These are phyloP conservation scores for Vipera ursinii DNA, from an alignment of 2,797 vertebrate genomes.

Conservation along the genomic window DNA sequence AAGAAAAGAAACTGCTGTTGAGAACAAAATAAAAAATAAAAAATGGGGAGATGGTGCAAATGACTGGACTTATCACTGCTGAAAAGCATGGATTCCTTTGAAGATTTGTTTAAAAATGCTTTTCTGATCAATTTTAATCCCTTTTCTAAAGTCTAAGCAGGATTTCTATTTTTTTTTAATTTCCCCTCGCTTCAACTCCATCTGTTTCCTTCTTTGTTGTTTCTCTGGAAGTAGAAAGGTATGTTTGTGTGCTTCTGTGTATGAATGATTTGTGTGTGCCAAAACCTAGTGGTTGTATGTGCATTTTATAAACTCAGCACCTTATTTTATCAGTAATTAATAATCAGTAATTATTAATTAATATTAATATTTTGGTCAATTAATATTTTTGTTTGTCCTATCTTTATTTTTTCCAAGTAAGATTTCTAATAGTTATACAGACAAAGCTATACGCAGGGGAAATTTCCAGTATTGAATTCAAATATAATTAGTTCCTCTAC, in stretches of 20 bases:
- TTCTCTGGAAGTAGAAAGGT: neutral
- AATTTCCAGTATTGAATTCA: neutral
- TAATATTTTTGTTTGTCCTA: neutral
- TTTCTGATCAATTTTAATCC: neutral
- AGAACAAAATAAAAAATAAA: neutral
- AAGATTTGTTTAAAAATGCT: neutral
- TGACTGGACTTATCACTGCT: neutral
- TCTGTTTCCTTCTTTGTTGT: neutral
- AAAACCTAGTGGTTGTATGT: neutral
- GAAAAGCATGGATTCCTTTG: neutral
- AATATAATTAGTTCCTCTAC: neutral
- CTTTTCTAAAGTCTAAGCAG: neutral
- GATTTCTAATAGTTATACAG: neutral
- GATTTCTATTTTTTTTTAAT: neutral
- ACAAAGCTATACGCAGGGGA: neutral
- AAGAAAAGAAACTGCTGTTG: neutral
- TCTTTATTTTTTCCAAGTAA: neutral
- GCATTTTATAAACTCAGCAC: neutral
- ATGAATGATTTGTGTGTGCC: neutral
- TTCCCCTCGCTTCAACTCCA: neutral
- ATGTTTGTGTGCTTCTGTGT: neutral
- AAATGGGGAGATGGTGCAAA: neutral
- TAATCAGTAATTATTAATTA: neutral
- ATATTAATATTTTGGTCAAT: neutral
- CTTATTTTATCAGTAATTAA: neutral